These are phyloP conservation scores for Sphaerodactylus townsendi DNA, from an alignment of 2,113 vertebrate species.

Conservation along the genomic window DNA sequence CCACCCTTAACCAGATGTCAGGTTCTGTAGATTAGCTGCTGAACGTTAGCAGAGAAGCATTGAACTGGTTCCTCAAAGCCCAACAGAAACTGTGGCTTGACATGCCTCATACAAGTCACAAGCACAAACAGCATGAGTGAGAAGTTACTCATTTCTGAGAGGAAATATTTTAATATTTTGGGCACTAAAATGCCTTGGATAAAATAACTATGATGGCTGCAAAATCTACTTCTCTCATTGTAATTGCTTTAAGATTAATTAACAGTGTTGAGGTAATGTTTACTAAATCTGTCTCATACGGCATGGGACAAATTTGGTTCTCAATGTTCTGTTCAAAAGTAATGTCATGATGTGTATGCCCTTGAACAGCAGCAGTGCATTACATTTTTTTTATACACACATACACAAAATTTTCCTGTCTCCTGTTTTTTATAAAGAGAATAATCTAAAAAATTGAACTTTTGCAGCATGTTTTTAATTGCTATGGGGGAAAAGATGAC, in stretches of 20 bases:
- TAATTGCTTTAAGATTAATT: slow-evolving; percentile 64
- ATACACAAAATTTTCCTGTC: neutral
- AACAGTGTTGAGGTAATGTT: slow-evolving; percentile 44
- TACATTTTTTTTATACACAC: neutral
- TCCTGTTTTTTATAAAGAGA: neutral
- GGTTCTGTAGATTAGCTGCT: too few relatives aligned
- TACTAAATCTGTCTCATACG: slow-evolving; percentile 44
- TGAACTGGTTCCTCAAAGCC: neutral
- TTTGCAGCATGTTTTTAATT: neutral
- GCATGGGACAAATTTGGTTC: neutral
- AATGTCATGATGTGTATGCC: neutral
- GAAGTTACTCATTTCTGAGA: neutral
- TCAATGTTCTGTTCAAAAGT: neutral
- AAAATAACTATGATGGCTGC: slow-evolving; percentile 57
- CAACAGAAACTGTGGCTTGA: neutral
- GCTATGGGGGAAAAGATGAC: neutral
- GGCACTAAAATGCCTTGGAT: slow-evolving; percentile 36
- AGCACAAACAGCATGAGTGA: neutral
- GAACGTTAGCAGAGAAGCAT: neutral
- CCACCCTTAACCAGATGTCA: too few relatives aligned
- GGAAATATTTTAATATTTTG: neutral
- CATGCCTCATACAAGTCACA: neutral
- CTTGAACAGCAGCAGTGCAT: neutral
- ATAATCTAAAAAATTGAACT: neutral
- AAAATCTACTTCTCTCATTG: slow-evolving; percentile 51